These are phyloP conservation scores for Tortricodes alternella DNA, from an alignment of 2,888 invertebrate genomes.

Conservation along the genomic window DNA sequence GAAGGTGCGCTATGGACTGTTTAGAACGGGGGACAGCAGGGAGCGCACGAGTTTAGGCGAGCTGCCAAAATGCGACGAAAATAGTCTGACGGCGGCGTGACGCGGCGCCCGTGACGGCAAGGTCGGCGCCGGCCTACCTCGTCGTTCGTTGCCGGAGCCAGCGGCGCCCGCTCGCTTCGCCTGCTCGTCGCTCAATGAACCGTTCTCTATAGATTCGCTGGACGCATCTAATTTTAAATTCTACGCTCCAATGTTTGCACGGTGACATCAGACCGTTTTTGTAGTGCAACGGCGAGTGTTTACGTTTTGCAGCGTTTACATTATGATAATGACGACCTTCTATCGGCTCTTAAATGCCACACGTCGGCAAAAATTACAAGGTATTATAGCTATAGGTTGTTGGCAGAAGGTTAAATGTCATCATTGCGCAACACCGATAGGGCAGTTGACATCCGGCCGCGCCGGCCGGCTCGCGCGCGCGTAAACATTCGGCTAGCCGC, in stretches of 20 bases:
- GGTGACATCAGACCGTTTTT: constrained; percentile 79
- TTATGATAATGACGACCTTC: constrained; percentile 56
- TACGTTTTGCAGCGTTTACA: constrained; percentile 70
- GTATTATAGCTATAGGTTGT: neutral
- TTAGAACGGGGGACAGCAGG: constrained; percentile 49
- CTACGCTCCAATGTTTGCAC: constrained; percentile 72
- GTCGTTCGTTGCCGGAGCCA: constrained; percentile 73
- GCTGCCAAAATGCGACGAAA: constrained; percentile 79
- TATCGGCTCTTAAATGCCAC: constrained; percentile 32
- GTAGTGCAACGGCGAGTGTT: constrained; percentile 68
- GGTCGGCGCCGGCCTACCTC: constrained; percentile 69
- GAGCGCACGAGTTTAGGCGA: constrained; percentile 54
- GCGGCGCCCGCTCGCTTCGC: constrained; percentile 79
- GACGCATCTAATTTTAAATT: constrained; percentile 76
- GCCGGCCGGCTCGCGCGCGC: constrained; percentile 36
- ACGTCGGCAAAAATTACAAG: constrained; percentile 4
- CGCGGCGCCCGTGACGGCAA: constrained; percentile 74
- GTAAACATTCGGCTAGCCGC: constrained; percentile 48
- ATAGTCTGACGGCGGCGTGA: constrained; percentile 73
- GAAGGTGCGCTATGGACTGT: constrained; percentile 51
- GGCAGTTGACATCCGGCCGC: constrained; percentile 36
- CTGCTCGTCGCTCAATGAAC: constrained; percentile 80
- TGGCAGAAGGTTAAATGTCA: constrained; percentile 23
- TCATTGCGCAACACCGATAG: constrained; percentile 42
- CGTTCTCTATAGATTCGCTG: constrained; percentile 65